Percentiles rank a stretch among this genome's conserved stretches.
phyloP scores from a whole-genome alignment of 2,888 invertebrate genomes.

The Pachydiplax longipennis region DNA sequence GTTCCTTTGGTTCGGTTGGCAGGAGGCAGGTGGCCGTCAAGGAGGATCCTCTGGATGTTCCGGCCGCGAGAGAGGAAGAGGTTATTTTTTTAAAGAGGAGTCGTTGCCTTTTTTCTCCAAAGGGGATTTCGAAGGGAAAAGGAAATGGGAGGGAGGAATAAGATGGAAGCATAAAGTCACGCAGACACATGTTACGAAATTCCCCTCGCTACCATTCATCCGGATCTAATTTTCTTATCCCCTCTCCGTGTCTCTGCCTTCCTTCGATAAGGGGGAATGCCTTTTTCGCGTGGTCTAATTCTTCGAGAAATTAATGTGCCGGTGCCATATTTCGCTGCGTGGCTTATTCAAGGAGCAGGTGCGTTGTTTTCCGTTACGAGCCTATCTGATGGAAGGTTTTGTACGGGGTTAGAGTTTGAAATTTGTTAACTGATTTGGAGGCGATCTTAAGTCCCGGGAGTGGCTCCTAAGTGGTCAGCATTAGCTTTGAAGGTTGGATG shows the following conservation, averaged over 20 bases:
- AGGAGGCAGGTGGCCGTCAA: constrained; percentile 15
- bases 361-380: neutral
- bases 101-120: neutral
- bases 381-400: neutral
- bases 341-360: neutral
- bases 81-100: neutral
- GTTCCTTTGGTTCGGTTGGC: neutral
- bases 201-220: neutral
- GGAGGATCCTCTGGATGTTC: neutral
- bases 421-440: no score
- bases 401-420: neutral
- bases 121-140: neutral
- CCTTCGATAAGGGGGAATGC: constrained; percentile 16
- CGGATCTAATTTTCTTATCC: constrained; percentile 15
- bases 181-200: constrained; percentile 19
- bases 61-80: neutral
- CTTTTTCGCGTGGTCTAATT: neutral
- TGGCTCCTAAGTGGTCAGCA: no score
- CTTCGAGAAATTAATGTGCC: constrained; percentile 2
- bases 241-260: neutral
- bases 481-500: no score
- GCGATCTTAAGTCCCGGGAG: no score
- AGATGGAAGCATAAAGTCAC: constrained; percentile 6
- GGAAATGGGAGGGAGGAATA: neutral
- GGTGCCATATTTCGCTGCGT: constrained; percentile 25